Conservation (phyloP, 2,797 vertebrate species). For the Podarcis siculus region DNA sequence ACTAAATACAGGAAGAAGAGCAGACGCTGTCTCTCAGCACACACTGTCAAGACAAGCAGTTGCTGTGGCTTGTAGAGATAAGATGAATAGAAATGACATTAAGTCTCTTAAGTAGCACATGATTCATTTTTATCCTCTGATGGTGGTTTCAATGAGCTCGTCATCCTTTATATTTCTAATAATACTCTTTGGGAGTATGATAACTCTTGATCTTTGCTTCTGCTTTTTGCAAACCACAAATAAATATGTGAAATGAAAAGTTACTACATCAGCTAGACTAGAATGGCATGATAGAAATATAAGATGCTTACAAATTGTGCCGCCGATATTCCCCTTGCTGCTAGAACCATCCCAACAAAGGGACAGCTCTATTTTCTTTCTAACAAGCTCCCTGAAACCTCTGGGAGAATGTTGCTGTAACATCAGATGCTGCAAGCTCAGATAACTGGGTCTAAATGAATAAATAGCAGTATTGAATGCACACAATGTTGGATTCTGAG, state of each 20-base stretch:
- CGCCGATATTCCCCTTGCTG: conserved; percentile 25
- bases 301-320: conserved; percentile 44
- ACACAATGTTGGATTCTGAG: background rate
- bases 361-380: conserved; percentile 38
- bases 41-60: conserved; percentile 47
- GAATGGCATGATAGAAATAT: conserved; percentile 50
- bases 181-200: conserved; percentile 39
- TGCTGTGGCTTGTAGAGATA: conserved; percentile 52
- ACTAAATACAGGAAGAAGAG: conserved; percentile 34
- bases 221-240: conserved; percentile 30
- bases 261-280: conserved; percentile 37
- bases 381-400: conserved; percentile 42
- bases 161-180: conserved; percentile 45
- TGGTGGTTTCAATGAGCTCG: conserved; percentile 41
- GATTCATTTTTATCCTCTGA: conserved; percentile 59
- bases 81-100: conserved; percentile 52
- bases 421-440: conserved; percentile 30
- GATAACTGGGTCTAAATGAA: conserved; percentile 43
- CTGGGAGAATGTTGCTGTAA: conserved; percentile 42
- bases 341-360: conserved; percentile 44
- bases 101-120: conserved; percentile 50
- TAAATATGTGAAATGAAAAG: conserved; percentile 27
- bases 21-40: conserved; percentile 23
- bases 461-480: conserved; percentile 41
- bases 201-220: conserved; percentile 13